These are phyloP conservation scores for Heliconius hewitsoni DNA, from an alignment of 1,140 invertebrate species.

Conservation along the genomic window DNA sequence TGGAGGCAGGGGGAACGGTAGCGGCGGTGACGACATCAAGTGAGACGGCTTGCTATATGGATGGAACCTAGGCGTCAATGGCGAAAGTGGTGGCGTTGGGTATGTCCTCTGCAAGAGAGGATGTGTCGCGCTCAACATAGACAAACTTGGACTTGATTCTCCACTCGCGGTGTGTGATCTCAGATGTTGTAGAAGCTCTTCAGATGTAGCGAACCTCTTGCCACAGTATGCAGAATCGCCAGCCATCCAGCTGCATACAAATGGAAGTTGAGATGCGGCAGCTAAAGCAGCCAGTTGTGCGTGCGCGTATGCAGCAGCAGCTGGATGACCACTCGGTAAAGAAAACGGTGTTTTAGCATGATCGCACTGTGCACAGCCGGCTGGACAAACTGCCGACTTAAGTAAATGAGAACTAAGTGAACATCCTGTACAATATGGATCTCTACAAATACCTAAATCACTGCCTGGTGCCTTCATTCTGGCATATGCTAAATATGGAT, in stretches of 20 bases:
- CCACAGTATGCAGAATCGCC: conserved; percentile 94
- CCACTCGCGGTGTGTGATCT: conserved; percentile 90
- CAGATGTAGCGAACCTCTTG: conserved; percentile 92
- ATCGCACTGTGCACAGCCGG: conserved; percentile 94
- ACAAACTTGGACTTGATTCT: conserved; percentile 70
- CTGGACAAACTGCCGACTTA: conserved; percentile 87
- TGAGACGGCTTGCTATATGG: conserved; percentile 90
- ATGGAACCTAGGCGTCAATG: conserved; percentile 90
- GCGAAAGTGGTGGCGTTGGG: conserved; percentile 92
- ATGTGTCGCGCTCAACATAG: conserved; percentile 83
- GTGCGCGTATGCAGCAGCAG: conserved; percentile 86
- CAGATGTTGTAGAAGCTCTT: conserved; percentile 94
- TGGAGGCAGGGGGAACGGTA: conserved; percentile 84
- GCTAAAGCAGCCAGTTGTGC: conserved; percentile 88
- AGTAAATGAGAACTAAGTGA: conserved; percentile 91
- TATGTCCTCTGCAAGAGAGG: conserved; percentile 89
- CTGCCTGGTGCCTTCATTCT: conserved; percentile 85
- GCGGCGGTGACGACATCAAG: conserved; percentile 82
- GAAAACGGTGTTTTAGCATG: conserved; percentile 84
- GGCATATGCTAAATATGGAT: conserved; percentile 88
- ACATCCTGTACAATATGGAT: conserved; percentile 95
- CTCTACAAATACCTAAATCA: conserved; percentile 88
- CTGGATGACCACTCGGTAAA: conserved; percentile 78
- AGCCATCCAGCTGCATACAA: conserved; percentile 96
- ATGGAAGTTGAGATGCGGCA: conserved; percentile 88